Base-by-base conservation (phyloP, 2,113 vertebrate genomes). In the Siphamia tubifer region DNA sequence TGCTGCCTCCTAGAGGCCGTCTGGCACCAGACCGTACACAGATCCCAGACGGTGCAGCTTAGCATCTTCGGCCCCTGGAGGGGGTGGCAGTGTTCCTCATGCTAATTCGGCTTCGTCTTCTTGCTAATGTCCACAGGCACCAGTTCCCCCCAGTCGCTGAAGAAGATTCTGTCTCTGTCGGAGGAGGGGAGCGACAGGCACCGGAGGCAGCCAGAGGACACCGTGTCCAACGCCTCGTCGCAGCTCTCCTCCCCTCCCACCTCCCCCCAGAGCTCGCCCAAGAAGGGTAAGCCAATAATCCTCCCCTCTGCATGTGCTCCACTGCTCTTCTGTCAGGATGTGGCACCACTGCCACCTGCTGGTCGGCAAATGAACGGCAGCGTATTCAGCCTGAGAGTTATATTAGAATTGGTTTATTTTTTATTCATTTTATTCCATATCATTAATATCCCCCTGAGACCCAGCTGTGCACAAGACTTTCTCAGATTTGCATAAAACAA, bases 131-230 rank as follows among this genome's bases (percentile, higher is more conserved):
- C 64, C 36, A 36, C 83, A 99, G 98, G 97, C 67, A 98, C 96
- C 69, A 98, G 97, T 62, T 99, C 98, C 4, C 98, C 98, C 0
- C 96, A 97, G 93, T 96, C 97, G 87, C 93, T 98, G 92, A 99
- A 99, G 94, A 99, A 99, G 93, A 98, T 99, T 56, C 94, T 99
- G 78, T 96, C 98, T 5, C 91, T 99, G 79, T 98, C 98, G 0
- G 98, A 99, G 91, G 98, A 99, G 90, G 94, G 92, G 49, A 94
- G 77, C 54, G 97, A 99, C 10, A 91, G 94, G 42, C 95, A 96
- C 70, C 94, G 93, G 78, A 94, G 94, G 43, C 95, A 92, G 53
- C 85, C 94, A 20, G 97, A 99, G 72, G 98, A 99, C 40, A 62
- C 94, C 0, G 55, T 97, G 72, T 98, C 96, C 70, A 98, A 95